These are phyloP conservation scores for Mizuhopecten yessoensis DNA, from an alignment of 1,140 invertebrate genomes.

Conservation along the genomic window DNA sequence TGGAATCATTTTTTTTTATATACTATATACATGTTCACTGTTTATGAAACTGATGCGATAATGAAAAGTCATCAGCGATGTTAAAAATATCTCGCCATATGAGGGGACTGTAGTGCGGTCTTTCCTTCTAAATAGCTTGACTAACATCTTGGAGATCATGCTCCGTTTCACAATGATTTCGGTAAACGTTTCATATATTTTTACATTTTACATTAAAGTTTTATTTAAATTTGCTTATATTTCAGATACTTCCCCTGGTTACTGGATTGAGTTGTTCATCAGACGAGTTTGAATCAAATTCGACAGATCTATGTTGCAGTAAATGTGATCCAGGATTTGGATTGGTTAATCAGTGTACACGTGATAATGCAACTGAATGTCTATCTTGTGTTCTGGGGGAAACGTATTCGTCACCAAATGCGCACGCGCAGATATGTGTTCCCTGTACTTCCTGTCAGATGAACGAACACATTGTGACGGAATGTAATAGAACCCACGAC, in stretches of 20 bases:
- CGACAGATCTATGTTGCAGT: slow-evolving; percentile 46
- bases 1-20: too few relatives aligned
- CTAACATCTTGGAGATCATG: too few relatives aligned
- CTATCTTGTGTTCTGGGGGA: not conserved
- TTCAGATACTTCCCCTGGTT: not conserved
- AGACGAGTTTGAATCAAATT: slow-evolving; percentile 1
- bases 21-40: too few relatives aligned
- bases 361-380: slow-evolving; percentile 45
- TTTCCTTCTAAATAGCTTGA: too few relatives aligned
- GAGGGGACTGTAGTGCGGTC: too few relatives aligned
- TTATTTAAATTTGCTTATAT: not conserved
- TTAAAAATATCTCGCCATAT: too few relatives aligned
- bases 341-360: slow-evolving; percentile 45
- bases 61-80: too few relatives aligned
- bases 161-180: too few relatives aligned
- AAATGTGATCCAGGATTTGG: slow-evolving; percentile 53
- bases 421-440: slow-evolving; percentile 45
- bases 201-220: too few relatives aligned
- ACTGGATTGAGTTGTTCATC: not conserved
- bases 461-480: slow-evolving; percentile 37
- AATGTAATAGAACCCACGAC: slow-evolving; percentile 42
- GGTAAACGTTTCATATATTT: too few relatives aligned
- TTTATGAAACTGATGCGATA: too few relatives aligned
- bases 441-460: slow-evolving; percentile 50
- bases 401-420: slow-evolving; percentile 41